phyloP scores from a whole-genome alignment of 2,797 vertebrate genomes.

The Cyprinodon diabolis region DNA sequence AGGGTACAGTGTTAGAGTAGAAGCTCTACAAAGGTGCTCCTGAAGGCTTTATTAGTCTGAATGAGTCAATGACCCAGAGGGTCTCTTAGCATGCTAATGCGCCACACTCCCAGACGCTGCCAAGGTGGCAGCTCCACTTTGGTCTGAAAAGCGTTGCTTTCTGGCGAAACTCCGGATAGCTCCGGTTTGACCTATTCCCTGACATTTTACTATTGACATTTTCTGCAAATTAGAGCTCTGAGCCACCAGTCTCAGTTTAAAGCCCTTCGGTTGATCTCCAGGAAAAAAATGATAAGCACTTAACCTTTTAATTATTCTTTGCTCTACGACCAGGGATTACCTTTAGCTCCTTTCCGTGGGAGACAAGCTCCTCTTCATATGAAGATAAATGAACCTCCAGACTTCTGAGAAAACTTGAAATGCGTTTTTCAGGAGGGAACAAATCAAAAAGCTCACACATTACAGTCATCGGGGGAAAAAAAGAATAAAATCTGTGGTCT shows the following conservation, averaged over 20 bases:
- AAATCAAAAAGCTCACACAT: not conserved
- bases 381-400: slow-evolving; percentile 56
- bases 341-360: slow-evolving; percentile 52
- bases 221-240: slow-evolving; percentile 79
- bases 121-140: slow-evolving; percentile 49
- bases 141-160: slow-evolving; percentile 44
- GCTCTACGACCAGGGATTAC: slow-evolving; percentile 63
- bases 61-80: slow-evolving; percentile 44
- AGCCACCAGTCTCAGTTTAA: slow-evolving; percentile 67
- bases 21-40: slow-evolving; percentile 9
- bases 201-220: slow-evolving; percentile 83
- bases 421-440: slow-evolving; percentile 8
- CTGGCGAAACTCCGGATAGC: slow-evolving; percentile 57
- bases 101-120: slow-evolving; percentile 36
- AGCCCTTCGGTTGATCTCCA: slow-evolving; percentile 67
- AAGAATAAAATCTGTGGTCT: not conserved
- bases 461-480: not conserved
- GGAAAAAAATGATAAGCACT: slow-evolving; percentile 69
- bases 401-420: slow-evolving; percentile 27
- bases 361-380: slow-evolving; percentile 49
- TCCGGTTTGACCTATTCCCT: slow-evolving; percentile 78
- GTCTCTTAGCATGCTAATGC: slow-evolving; percentile 63
- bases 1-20: not conserved
- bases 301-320: slow-evolving; percentile 83
- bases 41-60: slow-evolving; percentile 41